Evolutionary conservation across 2,888 invertebrate genomes (phyloP).

Genomic region (Eupsilia transversa): DNA sequence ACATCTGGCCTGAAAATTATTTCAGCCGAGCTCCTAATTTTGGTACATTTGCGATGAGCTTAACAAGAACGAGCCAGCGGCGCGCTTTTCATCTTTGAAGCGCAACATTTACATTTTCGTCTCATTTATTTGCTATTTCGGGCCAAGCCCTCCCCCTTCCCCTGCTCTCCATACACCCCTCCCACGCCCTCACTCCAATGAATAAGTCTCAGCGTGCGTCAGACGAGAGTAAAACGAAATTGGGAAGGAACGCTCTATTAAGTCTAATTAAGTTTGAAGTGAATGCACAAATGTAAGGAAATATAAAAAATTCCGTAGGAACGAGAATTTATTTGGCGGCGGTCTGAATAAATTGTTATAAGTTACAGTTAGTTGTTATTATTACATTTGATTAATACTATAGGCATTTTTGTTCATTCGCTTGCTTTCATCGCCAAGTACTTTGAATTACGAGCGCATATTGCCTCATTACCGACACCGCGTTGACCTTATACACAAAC

Average conservation of each 20-base stretch:
- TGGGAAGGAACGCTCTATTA: slow-evolving; percentile 90
- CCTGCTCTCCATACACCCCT: slow-evolving; percentile 70
- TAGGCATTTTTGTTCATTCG: slow-evolving; percentile 50
- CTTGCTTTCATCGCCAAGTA: slow-evolving; percentile 41
- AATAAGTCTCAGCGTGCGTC: slow-evolving; percentile 89
- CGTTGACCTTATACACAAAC: slow-evolving; percentile 49
- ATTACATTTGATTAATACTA: slow-evolving; percentile 49
- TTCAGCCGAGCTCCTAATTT: slow-evolving; percentile 88
- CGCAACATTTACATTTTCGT: slow-evolving; percentile 91
- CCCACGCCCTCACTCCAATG: slow-evolving; percentile 84
- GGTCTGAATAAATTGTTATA: slow-evolving; percentile 58
- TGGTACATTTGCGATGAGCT: slow-evolving; percentile 90
- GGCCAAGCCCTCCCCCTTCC: slow-evolving; percentile 80
- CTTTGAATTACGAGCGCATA: slow-evolving; percentile 50
- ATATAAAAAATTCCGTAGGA: slow-evolving; percentile 84
- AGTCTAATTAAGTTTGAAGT: slow-evolving; percentile 90
- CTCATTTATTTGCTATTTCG: slow-evolving; percentile 91
- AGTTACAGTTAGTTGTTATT: no score
- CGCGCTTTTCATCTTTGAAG: slow-evolving; percentile 90
- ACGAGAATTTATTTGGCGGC: slow-evolving; percentile 79
- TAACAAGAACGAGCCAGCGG: slow-evolving; percentile 88
- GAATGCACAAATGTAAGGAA: slow-evolving; percentile 89
- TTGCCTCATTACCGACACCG: slow-evolving; percentile 23
- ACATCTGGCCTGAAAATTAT: slow-evolving; percentile 89
- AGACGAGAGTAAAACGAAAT: slow-evolving; percentile 88